These are phyloP conservation scores for Diplodus sargus DNA, from an alignment of 2,797 vertebrate genomes.

Conservation along the genomic window DNA sequence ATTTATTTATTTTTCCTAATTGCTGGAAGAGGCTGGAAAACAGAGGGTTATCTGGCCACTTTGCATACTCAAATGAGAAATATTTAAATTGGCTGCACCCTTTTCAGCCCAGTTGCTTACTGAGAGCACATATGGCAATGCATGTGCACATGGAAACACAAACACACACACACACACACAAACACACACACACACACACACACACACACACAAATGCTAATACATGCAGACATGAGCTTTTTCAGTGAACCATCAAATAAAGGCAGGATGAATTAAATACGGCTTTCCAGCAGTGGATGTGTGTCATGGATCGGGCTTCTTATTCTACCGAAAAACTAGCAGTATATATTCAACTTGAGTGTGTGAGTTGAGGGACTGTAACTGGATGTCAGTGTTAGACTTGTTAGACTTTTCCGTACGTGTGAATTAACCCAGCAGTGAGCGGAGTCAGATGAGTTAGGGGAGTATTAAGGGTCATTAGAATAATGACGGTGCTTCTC, in stretches of 20 bases:
- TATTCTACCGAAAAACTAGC: conserved; percentile 6
- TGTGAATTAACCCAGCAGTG: conserved; percentile 34
- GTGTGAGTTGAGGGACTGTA: conserved; percentile 3
- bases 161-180: conserved; percentile 8
- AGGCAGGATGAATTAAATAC: conserved; percentile 42
- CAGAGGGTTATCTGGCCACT: conserved; percentile 64
- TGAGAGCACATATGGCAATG: conserved; percentile 31
- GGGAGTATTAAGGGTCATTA: conserved; percentile 62
- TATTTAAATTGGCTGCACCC: conserved; percentile 68
- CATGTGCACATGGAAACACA: not conserved
- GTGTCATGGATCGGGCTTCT: conserved; percentile 37
- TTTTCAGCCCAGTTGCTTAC: conserved; percentile 41
- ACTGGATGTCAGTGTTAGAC: conserved; percentile 10
- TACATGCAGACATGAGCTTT: conserved; percentile 35
- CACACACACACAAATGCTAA: not conserved
- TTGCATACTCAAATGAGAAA: conserved; percentile 77
- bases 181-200: not conserved
- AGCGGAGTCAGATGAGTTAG: conserved; percentile 23
- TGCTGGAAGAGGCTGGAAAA: conserved; percentile 62
- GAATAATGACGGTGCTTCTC: conserved; percentile 50
- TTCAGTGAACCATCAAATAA: conserved; percentile 72
- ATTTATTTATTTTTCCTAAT: conserved; percentile 75
- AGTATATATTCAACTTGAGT: not conserved
- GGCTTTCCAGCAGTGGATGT: conserved; percentile 36
- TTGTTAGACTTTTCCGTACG: conserved; percentile 13